Base-by-base conservation (phyloP, 2,888 invertebrate genomes). In the Congeria kusceri region DNA sequence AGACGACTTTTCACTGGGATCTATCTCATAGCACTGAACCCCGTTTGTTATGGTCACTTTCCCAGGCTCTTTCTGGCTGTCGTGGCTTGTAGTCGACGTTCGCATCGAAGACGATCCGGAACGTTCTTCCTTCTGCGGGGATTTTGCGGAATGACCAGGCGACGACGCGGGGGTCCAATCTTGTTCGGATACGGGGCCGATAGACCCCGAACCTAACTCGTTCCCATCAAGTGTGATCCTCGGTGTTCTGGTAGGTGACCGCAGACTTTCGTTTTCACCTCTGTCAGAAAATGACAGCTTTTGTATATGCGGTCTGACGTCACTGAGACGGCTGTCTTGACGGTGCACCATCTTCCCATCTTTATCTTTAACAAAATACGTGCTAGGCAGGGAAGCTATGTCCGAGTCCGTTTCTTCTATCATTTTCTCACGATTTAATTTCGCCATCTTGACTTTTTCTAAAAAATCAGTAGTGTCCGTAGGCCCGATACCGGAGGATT, bases 391-490 rank as follows among this genome's bases (percentile, higher is more conserved):
- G 0, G 92, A 92, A 5, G 87, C 88, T 1, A 89, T 78, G 49
- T 92, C 92, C 1, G 91, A 91, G 39, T 92, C 92, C 23, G 87
- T 90, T 25, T 92, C 92, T 32, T 91, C 86, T 11, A 92, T 77
- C 11, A 80, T 75, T 44, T 88, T 78, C 77, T 92, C 91, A 28
- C 92, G 71, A 32, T 83, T 78, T 23, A 89, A 77, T 78, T 93
- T 93, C 3, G 92, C 92, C 73, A 90, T 88, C 75, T 90, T 87
- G 1, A 93, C 87, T 58, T 86, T 82, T 57, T 91, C 89, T 44
- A 89, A 77, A 44, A 89, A 88, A 27, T 83, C 86, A 29, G 87
- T 87, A 25, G 85, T 87, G 59, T 87, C 89, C 9, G 71, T 85
- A 2, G 80, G 39, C 15, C 84, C 80, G 15, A 83, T 79, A 13